These are phyloP conservation scores for Sebastes variabilis DNA, from an alignment of 2,797 vertebrate species.

Conservation along the genomic window DNA sequence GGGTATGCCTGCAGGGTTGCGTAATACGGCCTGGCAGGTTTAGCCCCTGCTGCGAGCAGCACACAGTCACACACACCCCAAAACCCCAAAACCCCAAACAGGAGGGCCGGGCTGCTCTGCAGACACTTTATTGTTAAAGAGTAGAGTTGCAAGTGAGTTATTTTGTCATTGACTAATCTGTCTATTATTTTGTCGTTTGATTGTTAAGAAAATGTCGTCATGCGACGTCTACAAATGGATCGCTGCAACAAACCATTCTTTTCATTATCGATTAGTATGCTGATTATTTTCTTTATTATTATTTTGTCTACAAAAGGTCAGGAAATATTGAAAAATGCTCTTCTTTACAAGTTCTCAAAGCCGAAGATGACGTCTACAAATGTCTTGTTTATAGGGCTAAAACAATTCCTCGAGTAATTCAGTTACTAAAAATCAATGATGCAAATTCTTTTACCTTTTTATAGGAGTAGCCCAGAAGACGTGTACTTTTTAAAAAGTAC, in stretches of 20 bases:
- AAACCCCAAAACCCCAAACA: not conserved
- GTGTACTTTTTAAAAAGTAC: too few species aligned
- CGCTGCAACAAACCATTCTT: too few species aligned
- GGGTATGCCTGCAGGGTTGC: conserved; percentile 61
- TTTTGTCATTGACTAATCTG: not conserved
- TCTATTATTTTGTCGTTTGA: too few species aligned
- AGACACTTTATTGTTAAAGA: not conserved
- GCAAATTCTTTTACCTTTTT: too few species aligned
- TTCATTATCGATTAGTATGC: not conserved
- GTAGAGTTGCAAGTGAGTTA: not conserved
- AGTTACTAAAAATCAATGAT: too few species aligned
- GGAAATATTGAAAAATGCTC: not conserved
- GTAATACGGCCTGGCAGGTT: conserved; percentile 59
- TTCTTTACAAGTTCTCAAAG: too few species aligned
- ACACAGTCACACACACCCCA: not conserved
- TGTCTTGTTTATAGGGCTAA: not conserved
- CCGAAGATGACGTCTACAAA: not conserved
- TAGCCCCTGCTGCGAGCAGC: conserved; percentile 34
- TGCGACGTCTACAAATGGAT: not conserved
- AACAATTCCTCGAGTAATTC: too few species aligned
- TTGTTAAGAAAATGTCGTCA: too few species aligned
- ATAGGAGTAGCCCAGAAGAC: too few species aligned
- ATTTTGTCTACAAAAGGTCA: not conserved
- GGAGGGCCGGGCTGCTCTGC: not conserved
- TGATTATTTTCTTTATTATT: not conserved